Evolutionary conservation across 2,888 invertebrate genomes (phyloP).

Genomic region (Scaptomyza reducta): DNA sequence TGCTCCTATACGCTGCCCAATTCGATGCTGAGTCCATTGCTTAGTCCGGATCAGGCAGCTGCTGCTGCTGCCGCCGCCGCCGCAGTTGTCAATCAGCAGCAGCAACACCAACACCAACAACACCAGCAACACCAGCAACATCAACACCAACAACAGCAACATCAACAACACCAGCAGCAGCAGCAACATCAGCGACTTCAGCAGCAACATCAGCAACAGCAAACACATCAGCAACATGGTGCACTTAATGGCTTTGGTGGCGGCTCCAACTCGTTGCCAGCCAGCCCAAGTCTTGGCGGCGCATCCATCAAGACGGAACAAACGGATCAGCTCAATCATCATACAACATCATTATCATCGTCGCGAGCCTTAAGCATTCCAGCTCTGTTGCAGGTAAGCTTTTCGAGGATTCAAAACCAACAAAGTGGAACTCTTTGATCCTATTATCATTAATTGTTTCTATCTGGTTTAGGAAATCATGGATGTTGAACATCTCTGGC

Average conservation of each 20-base stretch:
- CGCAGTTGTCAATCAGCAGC: constrained; percentile 56
- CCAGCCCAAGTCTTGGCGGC: constrained; percentile 81
- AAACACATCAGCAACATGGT: constrained; percentile 49
- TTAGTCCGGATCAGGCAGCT: constrained; percentile 84
- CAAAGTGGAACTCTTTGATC: too few relatives aligned
- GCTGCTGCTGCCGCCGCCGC: constrained; percentile 54
- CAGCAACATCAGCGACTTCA: constrained; percentile 57
- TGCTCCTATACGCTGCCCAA: constrained; percentile 95
- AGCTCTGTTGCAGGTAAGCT: constrained; percentile 88
- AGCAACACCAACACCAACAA: constrained; percentile 59
- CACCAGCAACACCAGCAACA: constrained; percentile 61
- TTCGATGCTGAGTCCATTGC: constrained; percentile 86
- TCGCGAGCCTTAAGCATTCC: constrained; percentile 85
- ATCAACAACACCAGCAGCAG: constrained; percentile 54
- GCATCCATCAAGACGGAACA: constrained; percentile 85
- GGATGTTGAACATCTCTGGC: constrained; percentile 98
- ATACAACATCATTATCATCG: constrained; percentile 5
- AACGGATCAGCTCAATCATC: constrained; percentile 58
- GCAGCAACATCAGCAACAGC: constrained; percentile 48
- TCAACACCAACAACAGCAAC: constrained; percentile 51
- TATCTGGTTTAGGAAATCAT: constrained; percentile 91
- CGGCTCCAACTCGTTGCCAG: constrained; percentile 59
- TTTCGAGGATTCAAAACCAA: too few relatives aligned
- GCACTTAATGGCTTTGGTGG: constrained; percentile 61
- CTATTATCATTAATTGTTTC: too few relatives aligned